A percentile compares a stretch with the other conserved stretches of the same genome.
These are phyloP conservation scores for Marisa cornuarietis DNA, from an alignment of 1,140 invertebrate species.

Conservation along the genomic window DNA sequence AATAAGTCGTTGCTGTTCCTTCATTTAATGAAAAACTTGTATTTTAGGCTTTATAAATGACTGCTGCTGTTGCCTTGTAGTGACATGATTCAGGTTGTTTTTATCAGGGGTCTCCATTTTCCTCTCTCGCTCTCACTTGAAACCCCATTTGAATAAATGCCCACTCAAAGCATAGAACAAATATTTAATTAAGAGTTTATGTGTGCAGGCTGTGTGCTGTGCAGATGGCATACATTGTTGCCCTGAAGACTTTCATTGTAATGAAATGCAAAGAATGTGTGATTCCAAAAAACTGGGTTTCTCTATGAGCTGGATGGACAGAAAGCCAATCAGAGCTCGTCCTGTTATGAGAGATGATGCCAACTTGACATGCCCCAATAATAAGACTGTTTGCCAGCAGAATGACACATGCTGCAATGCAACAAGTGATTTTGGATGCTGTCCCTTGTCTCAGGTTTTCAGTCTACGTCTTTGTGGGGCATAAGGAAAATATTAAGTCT, in stretches of 20 bases:
- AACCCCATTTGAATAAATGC: neutral
- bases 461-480: neutral
- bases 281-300: neutral
- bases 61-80: too few relatives aligned
- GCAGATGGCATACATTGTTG: slow-evolving; percentile 44
- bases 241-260: slow-evolving; percentile 39
- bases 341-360: neutral
- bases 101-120: neutral
- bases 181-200: neutral
- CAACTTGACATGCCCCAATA: slow-evolving; percentile 24
- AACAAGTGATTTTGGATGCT: slow-evolving; percentile 13
- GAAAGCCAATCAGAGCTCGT: neutral
- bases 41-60: too few relatives aligned
- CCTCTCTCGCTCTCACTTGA: neutral
- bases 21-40: too few relatives aligned
- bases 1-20: too few relatives aligned
- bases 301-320: slow-evolving; percentile 27
- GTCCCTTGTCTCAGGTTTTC: slow-evolving; percentile 18
- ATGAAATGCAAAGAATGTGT: slow-evolving; percentile 25
- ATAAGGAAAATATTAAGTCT: too few relatives aligned
- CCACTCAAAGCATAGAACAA: neutral
- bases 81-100: neutral
- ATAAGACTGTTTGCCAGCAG: slow-evolving; percentile 15
- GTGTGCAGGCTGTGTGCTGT: slow-evolving; percentile 34
- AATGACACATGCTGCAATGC: slow-evolving; percentile 32